Base-by-base conservation (phyloP, 1,140 invertebrate species). In the Eupeodes corollae region DNA sequence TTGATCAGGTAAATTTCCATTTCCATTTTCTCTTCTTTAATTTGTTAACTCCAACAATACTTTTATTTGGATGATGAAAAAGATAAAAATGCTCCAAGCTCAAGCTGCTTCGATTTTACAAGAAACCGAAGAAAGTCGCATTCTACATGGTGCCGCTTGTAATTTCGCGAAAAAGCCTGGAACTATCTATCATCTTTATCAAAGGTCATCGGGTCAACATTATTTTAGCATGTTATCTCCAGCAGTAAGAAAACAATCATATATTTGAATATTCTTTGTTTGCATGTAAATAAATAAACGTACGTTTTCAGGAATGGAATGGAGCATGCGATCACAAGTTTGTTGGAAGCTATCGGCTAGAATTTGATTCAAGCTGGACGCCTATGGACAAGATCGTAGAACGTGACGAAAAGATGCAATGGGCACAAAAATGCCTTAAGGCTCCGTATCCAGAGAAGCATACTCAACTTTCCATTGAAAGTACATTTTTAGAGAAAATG, bases 151-250 rank as follows among this genome's bases (percentile, higher is more conserved):
- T 55, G 75, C 76, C 2, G 74, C 82, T 2, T 87, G 84, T 58
- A 86, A 86, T 62, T 79, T 87, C 55, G 65, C 79, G 1, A 86
- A 86, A 65, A 76, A 77, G 44, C 78, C 82, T 34, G 84, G 83
- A 2, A 71, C 76, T 13, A 71, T 79, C 38, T 88, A 87, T 67
- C 80, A 86, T 63, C 67, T 87, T 19, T 88, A 86, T 61, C 56
- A 80, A 61, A 68, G 76, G 63, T 53, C 73, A 42, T 77, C 76
- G 6, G 83, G 79, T 18, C 74, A 79, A 53, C 62, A 57, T 45
- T 86, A 84, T 63, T 80, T 86, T 52, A 84, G 83, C 32, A 80
- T 87, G 70, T 56, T 88, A 10, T 84, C 79, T 49, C 83, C 83
- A 34, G 62, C 81, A 69, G 82, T 84, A 64, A 54, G 57, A 32